Base-by-base conservation (phyloP, 2,113 vertebrate species). In the Perca fluviatilis region DNA sequence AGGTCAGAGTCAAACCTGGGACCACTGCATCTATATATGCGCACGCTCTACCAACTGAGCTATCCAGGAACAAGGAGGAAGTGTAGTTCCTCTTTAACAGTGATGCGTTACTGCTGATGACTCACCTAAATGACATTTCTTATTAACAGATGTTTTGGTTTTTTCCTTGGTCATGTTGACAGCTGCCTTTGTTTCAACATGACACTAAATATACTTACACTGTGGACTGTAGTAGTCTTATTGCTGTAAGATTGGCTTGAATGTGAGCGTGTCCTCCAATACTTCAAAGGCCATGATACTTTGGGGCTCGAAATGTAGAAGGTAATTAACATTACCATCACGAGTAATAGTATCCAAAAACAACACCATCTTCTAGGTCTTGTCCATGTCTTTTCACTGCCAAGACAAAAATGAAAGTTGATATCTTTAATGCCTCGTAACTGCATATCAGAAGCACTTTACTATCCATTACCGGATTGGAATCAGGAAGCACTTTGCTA, bases 131-230 rank as follows among this genome's bases (percentile, higher is more conserved):
- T 53, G 0, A 50, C 12, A 16, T 11, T 18, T 71, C 19, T n/a
- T n/a, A 54, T 25, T 23, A 12, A 56, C 1, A 57, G n/a, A 53
- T 11, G 51, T 53, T 21, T 10, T 7, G 5, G 8, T n/a, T 19
- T 54, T 53, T 40, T 2, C n/a, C 3, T 36, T 5, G 1, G 5
- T 21, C 25, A 50, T 19, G 49, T 40, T n/a, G 16, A 61, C 27
- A 72, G 27, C 30, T 83, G 36, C 25, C 1, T 18, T 47, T 53
- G 5, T 43, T 62, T 60, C 3, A 33, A 54, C 13, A 36, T 25
- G 25, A 27, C 23, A 27, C 25, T 50, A 50, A 64, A 63, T n/a
- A 79, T 70, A 88, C 88, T 79, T 56, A 91, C 90, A 47, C 2
- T 46, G 14, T 1, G 11, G 21, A 3, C 3, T 56, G 23, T 0